phyloP scores from a whole-genome alignment of 2,113 vertebrate species.

The Paraplagusia blochii region DNA sequence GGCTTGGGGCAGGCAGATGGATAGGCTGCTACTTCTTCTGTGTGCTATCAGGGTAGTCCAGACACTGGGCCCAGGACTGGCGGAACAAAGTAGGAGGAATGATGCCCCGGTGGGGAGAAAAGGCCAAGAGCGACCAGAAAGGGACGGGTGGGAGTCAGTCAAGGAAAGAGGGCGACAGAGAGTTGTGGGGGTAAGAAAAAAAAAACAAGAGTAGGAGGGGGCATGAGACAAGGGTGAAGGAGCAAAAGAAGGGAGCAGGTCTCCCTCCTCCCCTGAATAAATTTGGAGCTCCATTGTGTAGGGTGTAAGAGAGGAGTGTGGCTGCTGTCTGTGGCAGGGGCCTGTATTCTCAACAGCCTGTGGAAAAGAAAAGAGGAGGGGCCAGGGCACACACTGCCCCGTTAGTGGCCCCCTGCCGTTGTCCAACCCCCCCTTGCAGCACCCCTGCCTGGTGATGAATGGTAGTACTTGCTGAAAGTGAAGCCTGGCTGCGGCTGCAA shows the following conservation, averaged over 20 bases:
- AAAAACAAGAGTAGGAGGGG: conserved; percentile 58
- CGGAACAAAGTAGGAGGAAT: conserved; percentile 81
- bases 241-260: conserved; percentile 61
- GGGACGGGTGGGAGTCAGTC: conserved; percentile 38
- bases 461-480: conserved; percentile 77
- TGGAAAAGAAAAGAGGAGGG: conserved; percentile 64
- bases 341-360: conserved; percentile 68
- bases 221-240: conserved; percentile 66
- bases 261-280: conserved; percentile 66
- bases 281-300: conserved; percentile 72
- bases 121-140: conserved; percentile 42
- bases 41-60: conserved; percentile 75
- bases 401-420: conserved; percentile 63
- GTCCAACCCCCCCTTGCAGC: conserved; percentile 20
- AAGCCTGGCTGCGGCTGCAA: conserved; percentile 69
- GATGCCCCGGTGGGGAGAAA: conserved; percentile 67
- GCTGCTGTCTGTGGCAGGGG: conserved; percentile 70
- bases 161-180: conserved; percentile 43
- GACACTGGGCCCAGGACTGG: conserved; percentile 71
- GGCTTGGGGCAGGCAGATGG: conserved; percentile 74
- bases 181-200: conserved; percentile 8
- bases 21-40: conserved; percentile 74
- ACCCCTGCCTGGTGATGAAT: conserved; percentile 80
- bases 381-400: conserved; percentile 60
- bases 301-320: conserved; percentile 70